Evolutionary conservation across 1,140 invertebrate genomes (phyloP).

Genomic region (Tetragonula clypearis): DNA sequence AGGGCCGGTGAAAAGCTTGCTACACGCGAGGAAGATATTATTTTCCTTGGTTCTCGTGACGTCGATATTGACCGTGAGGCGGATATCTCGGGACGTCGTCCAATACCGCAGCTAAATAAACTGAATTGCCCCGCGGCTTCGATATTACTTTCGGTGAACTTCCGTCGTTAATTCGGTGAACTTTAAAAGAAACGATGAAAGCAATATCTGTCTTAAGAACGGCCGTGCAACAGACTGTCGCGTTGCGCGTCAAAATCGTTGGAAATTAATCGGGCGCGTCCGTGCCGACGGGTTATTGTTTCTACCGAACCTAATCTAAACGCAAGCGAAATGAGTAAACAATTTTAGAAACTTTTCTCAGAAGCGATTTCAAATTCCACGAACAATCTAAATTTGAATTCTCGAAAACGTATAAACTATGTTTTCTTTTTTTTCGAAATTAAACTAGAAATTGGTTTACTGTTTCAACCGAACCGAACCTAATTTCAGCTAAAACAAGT

Average conservation of each 20-base stretch:
- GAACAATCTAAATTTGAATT: no score
- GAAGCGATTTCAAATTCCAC: no score
- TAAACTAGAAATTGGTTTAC: no score
- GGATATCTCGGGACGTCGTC: slow-evolving; percentile 33
- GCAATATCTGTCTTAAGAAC: slow-evolving; percentile 55
- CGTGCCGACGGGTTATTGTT: not conserved
- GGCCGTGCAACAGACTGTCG: slow-evolving; percentile 8
- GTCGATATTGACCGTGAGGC: slow-evolving; percentile 32
- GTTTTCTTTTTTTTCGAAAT: no score
- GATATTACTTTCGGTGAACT: slow-evolving; percentile 65
- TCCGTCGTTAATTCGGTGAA: slow-evolving; percentile 61
- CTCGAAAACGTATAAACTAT: no score
- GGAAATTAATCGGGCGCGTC: not conserved
- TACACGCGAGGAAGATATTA: slow-evolving; percentile 1
- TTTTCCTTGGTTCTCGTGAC: slow-evolving; percentile 40
- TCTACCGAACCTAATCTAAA: not conserved
- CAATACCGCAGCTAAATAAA: slow-evolving; percentile 60
- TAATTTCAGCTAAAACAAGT: no score
- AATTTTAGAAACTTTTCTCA: no score
- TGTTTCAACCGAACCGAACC: no score
- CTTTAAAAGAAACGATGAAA: slow-evolving; percentile 57
- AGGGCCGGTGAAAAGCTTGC: slow-evolving; percentile 40
- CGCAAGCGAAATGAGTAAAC: no score
- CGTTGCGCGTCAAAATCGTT: no score
- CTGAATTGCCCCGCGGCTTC: slow-evolving; percentile 33